Base-by-base conservation (phyloP, 2,113 vertebrate genomes). In the Varanus salvator region DNA sequence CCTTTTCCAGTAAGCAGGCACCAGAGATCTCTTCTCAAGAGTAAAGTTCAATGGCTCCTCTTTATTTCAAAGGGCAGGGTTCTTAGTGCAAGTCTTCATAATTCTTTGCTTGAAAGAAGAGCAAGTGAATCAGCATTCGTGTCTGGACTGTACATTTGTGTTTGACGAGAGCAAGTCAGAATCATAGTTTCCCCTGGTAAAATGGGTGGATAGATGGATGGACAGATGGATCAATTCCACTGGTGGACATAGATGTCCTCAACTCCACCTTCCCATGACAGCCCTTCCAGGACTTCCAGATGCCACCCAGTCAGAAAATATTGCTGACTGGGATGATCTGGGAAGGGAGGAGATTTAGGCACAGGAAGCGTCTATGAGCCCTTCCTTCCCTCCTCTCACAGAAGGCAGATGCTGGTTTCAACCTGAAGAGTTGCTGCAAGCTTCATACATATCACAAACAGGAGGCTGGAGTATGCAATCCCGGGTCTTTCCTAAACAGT, bases 21-120 rank as follows among this genome's bases (percentile, higher is more conserved):
- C 31, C 89, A 87, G 88, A 52, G 72, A 72, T 44, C 34, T 0
- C 6, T 81, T 84, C 88, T 74, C 83, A 91, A 85, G 14, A 81
- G 52, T 71, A 90, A 31, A 29, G 12, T 64, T 2, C 68, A 68
- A 0, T 38, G 3, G 6, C 1, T 9, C 50, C 1, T 64, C 66
- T 89, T 72, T 0, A 88, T 87, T 90, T 44, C 44, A 83, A 38
- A 90, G 68, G 34, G 8, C 52, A 80, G 31, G 12, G 60, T 68
- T 80, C 15, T 89, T 54, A 0, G 0, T 0, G 31, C 0, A 15
- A 60, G 4, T 44, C 23, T 64, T 44, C 93, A 77, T 50, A 68
- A 86, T 64, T 7, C 60, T n/a, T 81, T 69, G 2, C 23, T 54
- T 29, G 60, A 52, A 60, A 25, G 27, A 50, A 2, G 5, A 50